A percentile compares a stretch with the other conserved stretches of the same genome.
Evolutionary conservation across 2,888 invertebrate species (phyloP).

Genomic region (Pasiphila rectangulata): DNA sequence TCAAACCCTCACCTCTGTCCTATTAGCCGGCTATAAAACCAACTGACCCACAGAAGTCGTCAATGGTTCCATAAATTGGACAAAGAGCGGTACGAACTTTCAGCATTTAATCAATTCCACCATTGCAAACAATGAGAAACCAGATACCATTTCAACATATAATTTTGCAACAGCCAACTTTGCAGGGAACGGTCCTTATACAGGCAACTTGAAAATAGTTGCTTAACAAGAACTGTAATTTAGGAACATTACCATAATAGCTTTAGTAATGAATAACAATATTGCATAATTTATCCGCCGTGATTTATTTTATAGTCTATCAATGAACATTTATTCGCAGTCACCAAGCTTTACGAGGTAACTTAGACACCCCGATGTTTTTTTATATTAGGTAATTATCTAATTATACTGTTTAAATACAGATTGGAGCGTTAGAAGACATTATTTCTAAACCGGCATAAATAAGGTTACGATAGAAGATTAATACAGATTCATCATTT

Average conservation of each 20-base stretch:
- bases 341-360: neutral
- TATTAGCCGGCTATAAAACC: too few relatives aligned
- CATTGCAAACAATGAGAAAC: slow-evolving; percentile 20
- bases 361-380: neutral
- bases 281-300: slow-evolving; percentile 16
- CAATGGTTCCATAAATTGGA: neutral
- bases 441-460: too few relatives aligned
- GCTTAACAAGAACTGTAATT: slow-evolving; percentile 21
- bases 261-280: slow-evolving; percentile 16
- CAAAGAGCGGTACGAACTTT: neutral
- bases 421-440: too few relatives aligned
- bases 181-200: slow-evolving; percentile 17
- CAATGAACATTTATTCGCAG: slow-evolving; percentile 2
- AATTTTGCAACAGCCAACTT: slow-evolving; percentile 18
- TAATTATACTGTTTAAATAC: too few relatives aligned
- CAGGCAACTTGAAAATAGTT: slow-evolving; percentile 19
- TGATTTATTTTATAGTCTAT: slow-evolving; percentile 9
- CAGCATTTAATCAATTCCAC: slow-evolving; percentile 20
- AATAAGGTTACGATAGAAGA: too few relatives aligned
- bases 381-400: neutral
- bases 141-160: slow-evolving; percentile 20
- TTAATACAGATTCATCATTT: too few relatives aligned
- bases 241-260: slow-evolving; percentile 23
- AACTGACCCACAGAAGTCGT: too few relatives aligned
- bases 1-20: too few relatives aligned